Evolutionary conservation across 2,113 vertebrate genomes (phyloP).

Genomic region (Maccullochella peelii): DNA sequence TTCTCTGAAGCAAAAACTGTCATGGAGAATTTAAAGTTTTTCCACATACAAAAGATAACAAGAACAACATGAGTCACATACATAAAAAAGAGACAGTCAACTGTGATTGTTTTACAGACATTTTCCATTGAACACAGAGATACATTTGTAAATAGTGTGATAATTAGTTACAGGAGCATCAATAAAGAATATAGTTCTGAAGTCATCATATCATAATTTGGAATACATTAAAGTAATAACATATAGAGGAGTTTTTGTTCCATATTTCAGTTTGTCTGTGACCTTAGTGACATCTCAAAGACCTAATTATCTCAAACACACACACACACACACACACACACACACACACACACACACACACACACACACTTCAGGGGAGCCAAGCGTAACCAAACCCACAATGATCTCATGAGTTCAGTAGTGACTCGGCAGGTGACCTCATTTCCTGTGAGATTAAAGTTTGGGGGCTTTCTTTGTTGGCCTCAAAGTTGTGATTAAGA

Average conservation of each 20-base stretch:
- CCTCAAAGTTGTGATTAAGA: background rate
- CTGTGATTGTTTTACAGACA: constrained; percentile 1
- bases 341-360: background rate
- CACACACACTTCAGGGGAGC: background rate
- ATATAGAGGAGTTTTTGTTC: background rate
- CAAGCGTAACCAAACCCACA: constrained; percentile 40
- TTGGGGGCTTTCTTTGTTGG: constrained; percentile 47
- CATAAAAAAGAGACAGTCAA: background rate
- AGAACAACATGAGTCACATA: constrained; percentile 7
- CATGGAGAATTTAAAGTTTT: constrained; percentile 20
- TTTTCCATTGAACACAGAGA: background rate
- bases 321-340: background rate
- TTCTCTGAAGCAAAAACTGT: constrained; percentile 27
- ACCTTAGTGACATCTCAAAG: constrained; percentile 31
- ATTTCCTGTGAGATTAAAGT: constrained; percentile 68
- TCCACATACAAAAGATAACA: constrained; percentile 45
- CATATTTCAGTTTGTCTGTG: background rate
- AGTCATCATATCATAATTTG: background rate
- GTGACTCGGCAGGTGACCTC: constrained; percentile 63
- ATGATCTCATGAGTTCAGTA: constrained; percentile 55
- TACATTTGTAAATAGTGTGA: background rate
- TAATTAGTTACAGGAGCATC: background rate
- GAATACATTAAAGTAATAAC: background rate
- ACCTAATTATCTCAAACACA: constrained; percentile 6
- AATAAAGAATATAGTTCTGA: background rate